Base-by-base conservation (phyloP, 2,888 invertebrate species). In the Sturmia bella region DNA sequence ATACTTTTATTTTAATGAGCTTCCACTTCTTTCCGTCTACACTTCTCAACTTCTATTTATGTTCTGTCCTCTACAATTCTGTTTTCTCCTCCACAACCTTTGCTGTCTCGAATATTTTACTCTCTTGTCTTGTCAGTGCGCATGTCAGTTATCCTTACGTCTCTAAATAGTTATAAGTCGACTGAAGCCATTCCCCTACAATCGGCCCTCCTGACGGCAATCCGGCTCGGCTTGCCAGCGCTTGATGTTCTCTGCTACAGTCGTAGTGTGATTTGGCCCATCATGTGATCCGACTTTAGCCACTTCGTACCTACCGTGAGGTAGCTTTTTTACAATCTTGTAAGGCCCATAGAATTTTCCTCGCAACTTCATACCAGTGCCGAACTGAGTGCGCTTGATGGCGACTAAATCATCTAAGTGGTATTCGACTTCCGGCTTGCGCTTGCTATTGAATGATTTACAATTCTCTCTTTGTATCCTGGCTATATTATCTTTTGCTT, bases 221-320 rank as follows among this genome's bases (percentile, higher is more conserved):
- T n/a, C n/a, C n/a, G n/a, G n/a, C n/a, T n/a, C n/a, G n/a, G n/a
- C n/a, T n/a, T n/a, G n/a, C n/a, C n/a, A n/a, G n/a, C n/a, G n/a
- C 17, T 84, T 84, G 76, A 80, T 80, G 50, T 54, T 57, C 41
- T 83, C 76, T 4, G 52, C 77, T 1, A 83, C 76, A 12, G 84
- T 83, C 0, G 59, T 19, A 0, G 50, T 54, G 15, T 3, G 27
- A 7, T 7, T 32, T 9, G 77, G 59, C 2, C 80, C 83, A 48
- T 83, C 78, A 6, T 13, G n/a, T 12, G 73, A 57, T 3, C 80
- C 77, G 15, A 80, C 45, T 24, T 75, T 82, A 39, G 63, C 45
- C 1, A 83, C 84, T 7, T 74, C 76, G 41, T 84, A 84, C 15
- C 81, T 50, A 7, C 72, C 76, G 37, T 80, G 73, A 12, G 48